Evolutionary conservation across 2,113 vertebrate genomes (phyloP), one percentile per base, ranked within the genome.

Genomic region (Cranoglanis bouderius): DNA sequence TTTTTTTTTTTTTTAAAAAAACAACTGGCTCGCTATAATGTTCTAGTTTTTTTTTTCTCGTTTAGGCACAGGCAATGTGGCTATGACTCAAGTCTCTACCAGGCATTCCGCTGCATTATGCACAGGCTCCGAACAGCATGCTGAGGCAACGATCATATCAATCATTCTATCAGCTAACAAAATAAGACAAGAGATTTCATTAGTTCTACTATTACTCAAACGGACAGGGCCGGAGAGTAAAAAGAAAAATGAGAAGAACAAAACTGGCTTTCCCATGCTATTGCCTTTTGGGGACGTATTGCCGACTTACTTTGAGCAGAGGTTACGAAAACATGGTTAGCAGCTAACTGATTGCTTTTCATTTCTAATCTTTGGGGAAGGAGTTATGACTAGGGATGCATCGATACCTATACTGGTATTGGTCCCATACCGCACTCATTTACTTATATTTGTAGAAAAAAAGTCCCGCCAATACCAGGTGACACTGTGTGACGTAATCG

Each of bases 261-360:
- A 93, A 93, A 92, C 91, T 89, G 89, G 86, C 85, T 85, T 90
- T 92, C 92, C 85, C 91, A 89, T 90, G 90, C 91, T 88, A 89
- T 93, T 91, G 90, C 92, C 91, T 91, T 88, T 90, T 88, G 89
- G 90, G 87, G 91, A 92, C 90, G 92, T 94, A 92, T 93, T 95
- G 94, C 94, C 93, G 89, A 86, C 89, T 92, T 91, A 90, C 82
- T 92, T 88, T 85, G 91, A 91, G 92, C 89, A 90, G 88, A 92
- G 89, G 85, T 82, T 89, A 91, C 88, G 85, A 90, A 94, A 95
- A 89, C 93, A 96, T 96, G 94, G 93, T 94, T 95, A 95, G 95
- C 95, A 96, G 95, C 95, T 94, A 95, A 95, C 94, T 94, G 94
- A 96, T 95, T 95, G 94, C 94, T 94, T 95, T 92, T 93, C 57